These are phyloP conservation scores for Leistus spinibarbis DNA, from an alignment of 2,888 invertebrate species.

Conservation along the genomic window DNA sequence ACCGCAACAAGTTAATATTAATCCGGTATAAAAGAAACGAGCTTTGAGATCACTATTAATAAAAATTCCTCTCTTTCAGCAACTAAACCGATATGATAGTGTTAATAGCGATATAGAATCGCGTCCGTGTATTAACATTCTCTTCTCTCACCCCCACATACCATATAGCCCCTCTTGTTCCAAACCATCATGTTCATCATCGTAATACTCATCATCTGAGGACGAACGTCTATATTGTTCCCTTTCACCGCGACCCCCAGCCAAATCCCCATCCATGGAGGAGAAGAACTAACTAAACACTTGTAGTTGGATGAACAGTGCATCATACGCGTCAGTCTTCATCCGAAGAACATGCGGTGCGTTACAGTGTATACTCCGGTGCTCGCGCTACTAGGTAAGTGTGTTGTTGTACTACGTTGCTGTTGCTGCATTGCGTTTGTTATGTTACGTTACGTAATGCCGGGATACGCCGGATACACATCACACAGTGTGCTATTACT, in stretches of 20 bases:
- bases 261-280: not conserved
- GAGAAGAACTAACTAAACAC: not conserved
- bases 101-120: not conserved
- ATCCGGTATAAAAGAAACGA: not conserved
- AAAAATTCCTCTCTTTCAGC: not conserved
- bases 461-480: not conserved
- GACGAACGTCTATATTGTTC: not conserved
- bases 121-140: not conserved
- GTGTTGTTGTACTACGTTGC: constrained; percentile 3
- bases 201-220: not conserved
- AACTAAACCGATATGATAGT: not conserved
- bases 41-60: not conserved
- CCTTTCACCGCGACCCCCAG: not conserved
- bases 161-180: not conserved
- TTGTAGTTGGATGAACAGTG: constrained; percentile 23
- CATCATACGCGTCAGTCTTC: constrained; percentile 22
- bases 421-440: not conserved
- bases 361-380: constrained; percentile 31
- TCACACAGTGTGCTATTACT: not conserved
- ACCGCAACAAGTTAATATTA: not conserved
- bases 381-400: constrained; percentile 33
- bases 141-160: constrained; percentile 1
- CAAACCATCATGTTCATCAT: not conserved
- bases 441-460: not conserved
- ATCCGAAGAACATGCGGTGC: constrained; percentile 34